phyloP scores from a whole-genome alignment of 2,888 invertebrate species.

The Formica aserva region DNA sequence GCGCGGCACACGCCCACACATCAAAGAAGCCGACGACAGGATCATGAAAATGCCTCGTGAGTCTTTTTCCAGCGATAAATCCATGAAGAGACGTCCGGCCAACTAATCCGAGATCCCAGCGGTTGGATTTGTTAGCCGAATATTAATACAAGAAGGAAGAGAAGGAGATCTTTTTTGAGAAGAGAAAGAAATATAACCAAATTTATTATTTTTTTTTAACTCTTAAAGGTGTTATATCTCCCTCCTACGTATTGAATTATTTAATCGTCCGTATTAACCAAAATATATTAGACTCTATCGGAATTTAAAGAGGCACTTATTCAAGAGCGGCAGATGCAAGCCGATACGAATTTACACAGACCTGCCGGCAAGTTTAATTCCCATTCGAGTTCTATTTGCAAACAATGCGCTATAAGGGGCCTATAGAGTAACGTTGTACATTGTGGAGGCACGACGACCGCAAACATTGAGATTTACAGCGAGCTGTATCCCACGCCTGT shows the following conservation, averaged over 20 bases:
- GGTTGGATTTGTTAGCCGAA: conserved; percentile 45
- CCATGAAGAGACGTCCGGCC: conserved; percentile 61
- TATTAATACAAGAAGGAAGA: conserved; percentile 13
- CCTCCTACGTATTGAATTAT: not conserved
- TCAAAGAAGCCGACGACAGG: conserved; percentile 81
- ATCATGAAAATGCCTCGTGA: conserved; percentile 73
- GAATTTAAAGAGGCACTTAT: conserved; percentile 38
- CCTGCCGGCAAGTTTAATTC: conserved; percentile 48
- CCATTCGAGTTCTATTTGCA: conserved; percentile 48
- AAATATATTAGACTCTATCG: conserved; percentile 22
- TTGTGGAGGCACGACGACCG: conserved; percentile 22
- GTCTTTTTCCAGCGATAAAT: conserved; percentile 76
- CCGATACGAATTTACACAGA: conserved; percentile 49
- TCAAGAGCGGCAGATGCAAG: conserved; percentile 32
- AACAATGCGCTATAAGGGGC: conserved; percentile 50
- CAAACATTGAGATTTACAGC: conserved; percentile 41
- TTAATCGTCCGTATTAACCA: conserved; percentile 23
- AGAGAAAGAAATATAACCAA: not conserved
- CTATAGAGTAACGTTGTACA: conserved; percentile 7
- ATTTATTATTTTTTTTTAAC: conserved; percentile 10
- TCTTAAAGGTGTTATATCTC: not conserved
- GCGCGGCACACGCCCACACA: conserved; percentile 82
- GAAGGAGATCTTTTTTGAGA: not conserved
- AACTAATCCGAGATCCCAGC: conserved; percentile 60
- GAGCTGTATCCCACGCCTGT: conserved; percentile 53